Percentiles rank a stretch among this genome's conserved stretches.
Conservation (phyloP, 1,140 invertebrate genomes). For the Heliothis subflexa region DNA sequence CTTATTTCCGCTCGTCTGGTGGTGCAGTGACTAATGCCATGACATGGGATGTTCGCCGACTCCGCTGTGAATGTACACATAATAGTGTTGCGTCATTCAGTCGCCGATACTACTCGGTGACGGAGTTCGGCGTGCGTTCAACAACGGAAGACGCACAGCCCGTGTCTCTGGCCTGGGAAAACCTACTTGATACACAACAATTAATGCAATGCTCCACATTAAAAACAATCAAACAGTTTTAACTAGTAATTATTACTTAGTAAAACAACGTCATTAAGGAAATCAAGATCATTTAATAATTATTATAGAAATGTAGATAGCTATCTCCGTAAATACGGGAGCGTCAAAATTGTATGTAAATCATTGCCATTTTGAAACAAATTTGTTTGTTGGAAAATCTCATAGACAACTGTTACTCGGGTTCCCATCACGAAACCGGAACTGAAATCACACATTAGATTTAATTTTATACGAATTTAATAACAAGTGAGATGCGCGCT, state of each 20-base stretch:
- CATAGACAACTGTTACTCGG: conserved; percentile 74
- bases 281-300: conserved; percentile 41
- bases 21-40: conserved; percentile 32
- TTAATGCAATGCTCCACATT: conserved; percentile 32
- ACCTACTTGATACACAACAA: background rate
- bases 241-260: conserved; percentile 37
- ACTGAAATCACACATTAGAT: conserved; percentile 84
- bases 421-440: conserved; percentile 83
- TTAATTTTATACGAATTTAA: conserved; percentile 87
- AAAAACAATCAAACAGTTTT: conserved; percentile 24
- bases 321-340: conserved; percentile 48
- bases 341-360: conserved; percentile 52
- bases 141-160: background rate
- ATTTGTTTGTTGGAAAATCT: conserved; percentile 67
- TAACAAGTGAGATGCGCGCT: conserved; percentile 79
- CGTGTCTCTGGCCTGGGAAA: conserved; percentile 27
- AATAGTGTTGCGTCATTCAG: conserved; percentile 34
- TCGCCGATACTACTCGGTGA: conserved; percentile 20
- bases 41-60: conserved; percentile 33
- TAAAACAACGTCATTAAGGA: conserved; percentile 46
- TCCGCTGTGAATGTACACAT: background rate
- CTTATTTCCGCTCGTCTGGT: conserved; percentile 44
- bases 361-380: conserved; percentile 50
- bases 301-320: conserved; percentile 46
- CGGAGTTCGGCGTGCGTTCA: conserved; percentile 6